Conservation (phyloP, 2,797 vertebrate genomes). For the Smutsia temminckii region DNA sequence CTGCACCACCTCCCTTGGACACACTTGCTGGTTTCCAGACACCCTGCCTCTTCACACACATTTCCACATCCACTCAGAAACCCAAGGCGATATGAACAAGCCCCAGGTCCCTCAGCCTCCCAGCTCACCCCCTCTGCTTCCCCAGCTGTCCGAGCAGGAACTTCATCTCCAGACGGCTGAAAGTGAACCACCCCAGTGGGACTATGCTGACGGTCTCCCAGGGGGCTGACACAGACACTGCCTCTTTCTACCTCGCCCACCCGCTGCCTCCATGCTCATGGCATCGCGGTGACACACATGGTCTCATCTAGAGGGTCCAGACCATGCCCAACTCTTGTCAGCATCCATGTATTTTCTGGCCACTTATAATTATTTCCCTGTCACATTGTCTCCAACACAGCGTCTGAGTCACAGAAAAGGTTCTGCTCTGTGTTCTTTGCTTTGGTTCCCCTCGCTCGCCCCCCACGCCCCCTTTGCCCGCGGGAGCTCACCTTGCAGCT, state of each 20-base stretch:
- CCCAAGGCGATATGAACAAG: background rate
- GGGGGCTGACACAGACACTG: background rate
- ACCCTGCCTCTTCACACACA: background rate
- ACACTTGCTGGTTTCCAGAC: background rate
- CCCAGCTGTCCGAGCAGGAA: background rate
- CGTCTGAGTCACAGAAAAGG: background rate
- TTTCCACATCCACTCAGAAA: background rate
- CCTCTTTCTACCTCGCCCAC: no score
- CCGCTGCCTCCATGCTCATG: background rate
- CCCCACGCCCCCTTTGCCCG: background rate
- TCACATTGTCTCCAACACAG: background rate
- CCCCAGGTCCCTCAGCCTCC: background rate
- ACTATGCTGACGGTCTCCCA: background rate
- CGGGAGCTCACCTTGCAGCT: constrained; percentile 93
- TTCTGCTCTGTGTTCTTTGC: background rate
- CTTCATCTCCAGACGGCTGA: background rate
- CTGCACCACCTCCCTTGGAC: background rate
- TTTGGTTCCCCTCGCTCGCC: background rate
- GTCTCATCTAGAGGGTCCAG: background rate
- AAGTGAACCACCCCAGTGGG: background rate
- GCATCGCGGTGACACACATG: background rate
- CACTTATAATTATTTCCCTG: background rate
- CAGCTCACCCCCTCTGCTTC: background rate
- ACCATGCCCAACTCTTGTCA: background rate
- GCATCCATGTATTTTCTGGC: background rate